Evolutionary conservation across 2,888 invertebrate genomes (phyloP).

Genomic region (Eupithecia pulchellata): DNA sequence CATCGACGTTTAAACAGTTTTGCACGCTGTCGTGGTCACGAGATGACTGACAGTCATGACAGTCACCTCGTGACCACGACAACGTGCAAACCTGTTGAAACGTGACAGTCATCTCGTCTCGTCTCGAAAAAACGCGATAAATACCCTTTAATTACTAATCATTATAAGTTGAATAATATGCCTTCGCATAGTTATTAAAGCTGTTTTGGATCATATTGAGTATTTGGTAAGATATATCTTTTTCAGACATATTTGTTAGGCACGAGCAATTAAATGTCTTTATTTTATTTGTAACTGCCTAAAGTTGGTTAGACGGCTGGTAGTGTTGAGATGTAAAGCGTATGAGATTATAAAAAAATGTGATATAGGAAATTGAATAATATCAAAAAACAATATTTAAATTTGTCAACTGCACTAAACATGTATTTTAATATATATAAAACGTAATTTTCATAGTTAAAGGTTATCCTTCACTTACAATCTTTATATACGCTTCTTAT

Average conservation of each 20-base stretch:
- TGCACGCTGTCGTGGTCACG: no score
- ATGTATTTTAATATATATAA: neutral
- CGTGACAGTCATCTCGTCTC: no score
- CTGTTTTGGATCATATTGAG: constrained; percentile 9
- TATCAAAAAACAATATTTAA: no score
- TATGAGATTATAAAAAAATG: neutral
- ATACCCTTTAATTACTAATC: no score
- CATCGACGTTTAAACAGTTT: no score
- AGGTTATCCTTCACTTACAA: no score
- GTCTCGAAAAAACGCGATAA: no score
- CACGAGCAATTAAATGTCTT: neutral
- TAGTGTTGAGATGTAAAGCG: neutral
- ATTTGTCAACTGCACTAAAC: neutral
- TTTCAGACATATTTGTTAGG: neutral
- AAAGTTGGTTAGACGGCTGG: neutral
- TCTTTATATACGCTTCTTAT: neutral
- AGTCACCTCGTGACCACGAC: no score
- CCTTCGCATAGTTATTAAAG: constrained; percentile 15
- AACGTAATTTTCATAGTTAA: neutral
- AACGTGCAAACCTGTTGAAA: no score
- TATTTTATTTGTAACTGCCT: neutral
- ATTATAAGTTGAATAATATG: no score
- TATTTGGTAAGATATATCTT: constrained; percentile 11
- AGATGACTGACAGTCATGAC: no score
- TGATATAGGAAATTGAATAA: no score